Evolutionary conservation across 2,113 vertebrate species (phyloP).

Genomic region (Poeciliopsis turrubarensis): DNA sequence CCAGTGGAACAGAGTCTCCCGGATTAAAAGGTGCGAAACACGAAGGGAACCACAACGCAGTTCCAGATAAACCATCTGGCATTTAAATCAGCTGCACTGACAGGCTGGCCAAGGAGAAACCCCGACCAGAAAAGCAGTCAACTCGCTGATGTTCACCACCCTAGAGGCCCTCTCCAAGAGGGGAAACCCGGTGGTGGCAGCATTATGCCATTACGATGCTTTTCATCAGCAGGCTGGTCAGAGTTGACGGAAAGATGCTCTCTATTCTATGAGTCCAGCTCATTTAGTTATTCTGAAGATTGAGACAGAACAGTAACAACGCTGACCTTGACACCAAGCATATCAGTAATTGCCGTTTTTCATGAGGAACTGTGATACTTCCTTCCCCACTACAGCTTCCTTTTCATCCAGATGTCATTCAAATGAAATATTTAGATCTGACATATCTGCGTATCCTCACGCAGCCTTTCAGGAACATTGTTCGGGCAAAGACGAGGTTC

Average conservation of each 20-base stretch:
- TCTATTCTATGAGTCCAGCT: neutral
- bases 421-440: too few relatives aligned
- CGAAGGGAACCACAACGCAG: too few relatives aligned
- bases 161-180: neutral
- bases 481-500: neutral
- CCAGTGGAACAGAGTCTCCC: too few relatives aligned
- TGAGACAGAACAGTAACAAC: too few relatives aligned
- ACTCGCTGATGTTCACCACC: too few relatives aligned
- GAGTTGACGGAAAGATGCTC: neutral
- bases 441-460: too few relatives aligned
- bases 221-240: neutral
- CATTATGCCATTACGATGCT: neutral
- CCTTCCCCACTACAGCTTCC: too few relatives aligned
- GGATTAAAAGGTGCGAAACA: too few relatives aligned
- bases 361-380: neutral
- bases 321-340: neutral
- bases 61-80: too few relatives aligned
- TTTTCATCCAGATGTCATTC: too few relatives aligned
- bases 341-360: neutral
- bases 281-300: neutral
- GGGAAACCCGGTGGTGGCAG: neutral
- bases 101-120: neutral
- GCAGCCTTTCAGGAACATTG: neutral
- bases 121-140: too few relatives aligned
- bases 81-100: neutral